Conservation (phyloP, 2,888 invertebrate genomes). For the Lasius fuliginosus region DNA sequence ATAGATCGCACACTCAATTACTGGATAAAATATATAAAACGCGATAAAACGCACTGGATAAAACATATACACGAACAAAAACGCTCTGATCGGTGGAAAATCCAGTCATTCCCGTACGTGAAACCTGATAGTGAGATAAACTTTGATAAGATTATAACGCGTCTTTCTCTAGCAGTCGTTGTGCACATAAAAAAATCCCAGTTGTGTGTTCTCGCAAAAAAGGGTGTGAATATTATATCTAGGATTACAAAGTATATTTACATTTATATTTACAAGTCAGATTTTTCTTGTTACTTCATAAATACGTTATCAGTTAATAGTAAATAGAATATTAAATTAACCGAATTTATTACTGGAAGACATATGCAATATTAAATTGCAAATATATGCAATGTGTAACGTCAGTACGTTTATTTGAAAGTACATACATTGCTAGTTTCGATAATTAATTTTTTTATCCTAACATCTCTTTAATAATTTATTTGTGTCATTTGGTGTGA, state of each 20-base stretch:
- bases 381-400: background rate
- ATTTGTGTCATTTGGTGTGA: slow-evolving; percentile 42
- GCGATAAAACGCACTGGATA: background rate
- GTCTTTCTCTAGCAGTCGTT: slow-evolving; percentile 53
- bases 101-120: slow-evolving; percentile 17
- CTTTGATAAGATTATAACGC: slow-evolving; percentile 80
- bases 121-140: slow-evolving; percentile 74
- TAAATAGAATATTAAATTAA: background rate
- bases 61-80: background rate
- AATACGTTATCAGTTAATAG: background rate
- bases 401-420: slow-evolving; percentile 5
- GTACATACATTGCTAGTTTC: slow-evolving; percentile 50
- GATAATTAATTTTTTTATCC: slow-evolving; percentile 58
- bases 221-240: background rate
- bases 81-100: slow-evolving; percentile 30
- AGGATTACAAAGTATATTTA: background rate
- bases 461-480: slow-evolving; percentile 30
- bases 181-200: slow-evolving; percentile 28
- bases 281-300: background rate
- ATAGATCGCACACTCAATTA: background rate
- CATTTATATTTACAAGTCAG: background rate
- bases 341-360: background rate
- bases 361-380: slow-evolving; percentile 4
- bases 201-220: background rate
- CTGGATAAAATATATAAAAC: background rate